Base-by-base conservation (phyloP, 2,888 invertebrate species). In the Metacarcinus magister region DNA sequence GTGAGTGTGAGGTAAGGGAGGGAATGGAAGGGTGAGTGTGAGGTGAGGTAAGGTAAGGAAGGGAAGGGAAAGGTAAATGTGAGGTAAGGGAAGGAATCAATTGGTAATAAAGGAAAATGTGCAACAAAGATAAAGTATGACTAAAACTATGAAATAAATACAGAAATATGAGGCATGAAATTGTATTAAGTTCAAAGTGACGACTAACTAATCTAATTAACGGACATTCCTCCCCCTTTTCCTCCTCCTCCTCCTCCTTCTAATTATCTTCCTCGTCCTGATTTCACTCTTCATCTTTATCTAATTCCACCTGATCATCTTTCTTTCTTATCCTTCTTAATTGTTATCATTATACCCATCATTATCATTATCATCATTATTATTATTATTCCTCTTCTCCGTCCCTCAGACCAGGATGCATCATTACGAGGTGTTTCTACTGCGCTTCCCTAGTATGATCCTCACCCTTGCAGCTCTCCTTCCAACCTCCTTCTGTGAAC, bases 391-490 rank as follows among this genome's bases (percentile, higher is more conserved):
- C 28, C 75, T 28, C n/a, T 75, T 75, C 75, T 75, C n/a, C 13
- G 16, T 82, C 32, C 32, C 13, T 10, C 82, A 82, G 82, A 82
- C 13, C 8, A 16, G 32, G 82, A 82, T 23, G 82, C 82, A 10
- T 10, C 32, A 82, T 32, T 2, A 32, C 13, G 82, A 82, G 28
- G 13, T 23, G 32, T 82, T 82, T 32, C 23, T 82, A 7, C 28
- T 92, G 16, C 46, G 54, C 32, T 54, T 92, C 13, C 92, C 92
- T 54, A 44, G 54, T 28, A 46, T 92, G 32, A 8, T 48, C 16
- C 48, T 92, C 28, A 13, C 92, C 32, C 32, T 92, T 10, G 48
- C 28, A 28, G 92, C 92, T n/a, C 92, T 92, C 28, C 46, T 92
- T 7, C 92, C 92, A 3, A 48, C 92, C 54, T 92, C 92, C 48